Percentiles rank a stretch among this genome's conserved stretches.
Evolutionary conservation across 2,113 vertebrate species (phyloP).

Genomic region (Genyomyrus donnyi): DNA sequence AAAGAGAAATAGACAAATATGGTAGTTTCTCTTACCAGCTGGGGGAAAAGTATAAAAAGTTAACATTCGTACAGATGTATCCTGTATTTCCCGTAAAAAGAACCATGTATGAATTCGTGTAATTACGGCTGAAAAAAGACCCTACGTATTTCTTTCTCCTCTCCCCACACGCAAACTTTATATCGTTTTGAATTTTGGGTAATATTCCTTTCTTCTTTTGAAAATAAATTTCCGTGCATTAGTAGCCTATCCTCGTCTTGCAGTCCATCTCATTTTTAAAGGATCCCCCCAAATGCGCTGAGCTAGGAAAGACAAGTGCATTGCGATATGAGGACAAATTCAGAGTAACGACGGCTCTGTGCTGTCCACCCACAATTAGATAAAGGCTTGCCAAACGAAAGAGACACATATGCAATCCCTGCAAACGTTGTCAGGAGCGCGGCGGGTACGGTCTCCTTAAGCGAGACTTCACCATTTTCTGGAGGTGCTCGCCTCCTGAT

Average conservation of each 20-base stretch:
- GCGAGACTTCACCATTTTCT: slow-evolving; percentile 1
- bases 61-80: background rate
- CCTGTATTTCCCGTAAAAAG: slow-evolving; percentile 1
- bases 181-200: background rate
- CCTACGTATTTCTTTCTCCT: background rate
- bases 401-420: slow-evolving; percentile 18
- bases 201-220: slow-evolving; percentile 6
- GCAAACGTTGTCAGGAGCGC: slow-evolving; percentile 11
- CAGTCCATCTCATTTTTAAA: background rate
- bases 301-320: slow-evolving; percentile 9
- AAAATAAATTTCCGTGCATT: background rate
- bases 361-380: slow-evolving; percentile 25
- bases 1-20: background rate
- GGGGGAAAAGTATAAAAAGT: slow-evolving; percentile 13
- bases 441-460: slow-evolving; percentile 10
- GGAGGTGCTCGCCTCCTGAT: background rate
- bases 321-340: slow-evolving; percentile 13
- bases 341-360: slow-evolving; percentile 18
- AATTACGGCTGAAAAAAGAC: background rate
- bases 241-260: slow-evolving; percentile 6
- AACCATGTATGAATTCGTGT: background rate
- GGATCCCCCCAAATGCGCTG: background rate
- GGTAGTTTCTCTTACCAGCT: background rate
- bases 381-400: slow-evolving; percentile 9
- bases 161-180: slow-evolving; percentile 8